Base-by-base conservation (phyloP, 1,140 invertebrate species). In the Sitobion miscanthi region DNA sequence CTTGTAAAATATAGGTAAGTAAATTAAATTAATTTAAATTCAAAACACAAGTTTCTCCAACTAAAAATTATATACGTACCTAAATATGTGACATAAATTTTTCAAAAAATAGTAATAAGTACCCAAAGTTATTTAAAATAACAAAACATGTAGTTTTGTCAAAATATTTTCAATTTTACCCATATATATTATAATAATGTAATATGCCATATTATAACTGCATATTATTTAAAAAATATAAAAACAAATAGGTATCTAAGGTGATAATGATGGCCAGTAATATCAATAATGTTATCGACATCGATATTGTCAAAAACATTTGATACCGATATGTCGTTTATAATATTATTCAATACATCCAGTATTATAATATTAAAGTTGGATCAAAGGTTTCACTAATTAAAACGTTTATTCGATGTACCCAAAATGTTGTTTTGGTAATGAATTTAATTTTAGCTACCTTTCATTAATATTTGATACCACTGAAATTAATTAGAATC, bases 1-100 rank as follows among this genome's bases (percentile, higher is more conserved):
- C 62, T 77, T 77, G 62, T n/a, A 77, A 77, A 14, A 77, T 77
- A 77, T n/a, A 77, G 14, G n/a, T 77, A n/a, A 77, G 62, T 77
- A n/a, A 77, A n/a, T 77, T 77, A n/a, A 77, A n/a, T 77, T 77
- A n/a, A 77, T 77, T 20, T 77, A n/a, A 77, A 77, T 77, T 35
- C 62, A 17, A 77, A 77, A 77, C 62, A 77, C 14, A 54, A 77
- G 62, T 77, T 77, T 77, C 4, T n/a, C 14, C 14, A 77, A 77
- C 62, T 77, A 17, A n/a, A 77, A 77, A 77, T n/a, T n/a, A 77
- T 20, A 17, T 77, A 69, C 3, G 14, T 77, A 77, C 30, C n/a
- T 77, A 77, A 54, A 54, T 21, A n/a, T 77, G n/a, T 77, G 35
- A 35, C 14, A 20, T 6, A 54, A 23, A 62, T n/a, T 77, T 77